Evolutionary conservation across 2,113 vertebrate species (phyloP).

Genomic region (Spilogale gracilis): DNA sequence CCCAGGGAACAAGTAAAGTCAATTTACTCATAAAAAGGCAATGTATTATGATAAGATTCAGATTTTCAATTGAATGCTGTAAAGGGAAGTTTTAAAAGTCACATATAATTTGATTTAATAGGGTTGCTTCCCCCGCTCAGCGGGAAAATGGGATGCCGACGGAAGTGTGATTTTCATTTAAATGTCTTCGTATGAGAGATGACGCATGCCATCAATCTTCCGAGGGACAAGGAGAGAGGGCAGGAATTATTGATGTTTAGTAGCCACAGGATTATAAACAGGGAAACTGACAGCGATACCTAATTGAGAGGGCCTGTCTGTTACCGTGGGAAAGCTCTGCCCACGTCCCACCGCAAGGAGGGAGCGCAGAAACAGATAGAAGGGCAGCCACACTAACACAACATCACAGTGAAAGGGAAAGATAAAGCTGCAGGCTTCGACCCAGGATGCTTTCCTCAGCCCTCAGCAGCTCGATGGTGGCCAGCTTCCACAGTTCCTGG

Average conservation of each 20-base stretch:
- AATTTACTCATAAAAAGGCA: conserved; percentile 30
- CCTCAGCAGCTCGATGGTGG: accelerated
- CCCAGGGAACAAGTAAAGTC: conserved; percentile 19
- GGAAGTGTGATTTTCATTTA: conserved; percentile 93
- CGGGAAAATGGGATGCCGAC: conserved; percentile 90
- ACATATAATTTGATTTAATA: conserved; percentile 69
- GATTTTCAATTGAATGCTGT: conserved; percentile 45
- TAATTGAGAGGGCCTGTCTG: conserved; percentile 94
- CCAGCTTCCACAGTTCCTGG: accelerated
- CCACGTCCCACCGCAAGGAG: conserved; percentile 53
- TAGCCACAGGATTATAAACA: conserved; percentile 93
- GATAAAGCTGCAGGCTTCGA: accelerated
- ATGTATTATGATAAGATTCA: conserved; percentile 42
- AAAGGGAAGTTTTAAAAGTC: conserved; percentile 61
- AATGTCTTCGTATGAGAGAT: conserved; percentile 91
- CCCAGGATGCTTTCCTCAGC: accelerated
- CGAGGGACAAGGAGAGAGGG: conserved; percentile 91
- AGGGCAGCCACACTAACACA: accelerated
- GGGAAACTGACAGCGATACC: conserved; percentile 93
- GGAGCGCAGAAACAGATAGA: not conserved
- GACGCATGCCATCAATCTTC: conserved; percentile 94
- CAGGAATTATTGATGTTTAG: conserved; percentile 93
- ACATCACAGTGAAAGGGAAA: accelerated
- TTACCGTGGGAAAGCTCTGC: conserved; percentile 83
- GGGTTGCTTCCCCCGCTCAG: conserved; percentile 80